A percentile compares a stretch with the other conserved stretches of the same genome.
These are phyloP conservation scores for Hydractinia echinata DNA, from an alignment of 30 jellyfish, hydroid and myxozoan genomes.

Conservation along the genomic window DNA sequence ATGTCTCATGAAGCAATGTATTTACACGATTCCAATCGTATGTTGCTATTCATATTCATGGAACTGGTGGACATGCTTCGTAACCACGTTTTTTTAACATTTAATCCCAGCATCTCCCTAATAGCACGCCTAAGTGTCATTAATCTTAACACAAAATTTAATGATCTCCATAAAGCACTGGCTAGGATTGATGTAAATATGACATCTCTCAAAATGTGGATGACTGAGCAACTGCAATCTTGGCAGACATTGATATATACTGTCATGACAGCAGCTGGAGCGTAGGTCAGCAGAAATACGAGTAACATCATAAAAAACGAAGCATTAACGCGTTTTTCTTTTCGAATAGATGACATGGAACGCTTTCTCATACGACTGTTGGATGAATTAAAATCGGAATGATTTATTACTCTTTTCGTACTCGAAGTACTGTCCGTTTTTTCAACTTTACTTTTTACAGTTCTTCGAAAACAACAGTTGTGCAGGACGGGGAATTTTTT, in stretches of 20 bases:
- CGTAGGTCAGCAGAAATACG: slow-evolving; percentile 22
- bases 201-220: slow-evolving; percentile 29
- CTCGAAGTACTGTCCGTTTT: neutral
- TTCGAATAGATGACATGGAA: neutral
- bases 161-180: slow-evolving; percentile 29
- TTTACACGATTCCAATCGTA: no score
- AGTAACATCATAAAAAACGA: slow-evolving; percentile 27
- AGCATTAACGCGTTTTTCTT: slow-evolving; percentile 16
- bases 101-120: no score
- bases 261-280: slow-evolving; percentile 38
- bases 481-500: no score
- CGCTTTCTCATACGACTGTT: neutral
- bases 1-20: no score
- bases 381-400: neutral
- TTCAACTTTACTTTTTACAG: neutral
- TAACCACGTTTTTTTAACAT: no score
- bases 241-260: slow-evolving; percentile 37
- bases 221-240: slow-evolving; percentile 24
- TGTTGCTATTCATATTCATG: no score
- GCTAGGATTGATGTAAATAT: slow-evolving; percentile 22
- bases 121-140: slow-evolving; percentile 12
- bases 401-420: neutral
- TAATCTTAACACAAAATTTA: slow-evolving; percentile 26
- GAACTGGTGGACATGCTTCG: no score
- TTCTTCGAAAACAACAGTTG: no score